Evolutionary conservation across 2,797 vertebrate genomes (phyloP), one percentile per base, ranked within the genome.

Genomic region (Petrocephalus sullivani): DNA sequence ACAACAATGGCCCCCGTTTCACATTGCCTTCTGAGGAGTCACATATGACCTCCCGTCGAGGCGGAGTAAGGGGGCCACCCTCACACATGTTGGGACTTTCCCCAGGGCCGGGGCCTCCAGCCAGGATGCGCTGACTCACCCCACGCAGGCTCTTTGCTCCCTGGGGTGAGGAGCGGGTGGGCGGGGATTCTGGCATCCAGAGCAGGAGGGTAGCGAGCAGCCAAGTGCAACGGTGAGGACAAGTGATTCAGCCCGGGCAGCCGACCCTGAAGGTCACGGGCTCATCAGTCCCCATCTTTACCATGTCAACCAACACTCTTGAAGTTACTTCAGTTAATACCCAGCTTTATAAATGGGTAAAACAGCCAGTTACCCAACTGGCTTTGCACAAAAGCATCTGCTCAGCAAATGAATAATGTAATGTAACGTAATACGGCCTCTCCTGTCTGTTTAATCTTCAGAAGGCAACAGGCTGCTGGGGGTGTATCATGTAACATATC

Each of bases 51-150:
- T 90, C 90, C 88, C 12, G 83, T 90, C 91, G 8, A 67, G 46
- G 23, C 14, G 82, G 10, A 33, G 82, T 82, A 89, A 92, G 56
- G 53, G 91, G 54, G 54, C 91, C 58, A 16, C 19, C 86, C 46
- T 49, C 9, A 87, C n/a, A 91, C 92, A 92, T 90, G 90, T 91
- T 91, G 93, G 93, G 93, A 93, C 93, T 93, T 92, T 94, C 94
- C 92, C 93, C 88, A 88, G 90, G 91, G 87, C 88, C 93, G 92
- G 87, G 90, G 91, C 91, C 93, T 91, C 91, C 92, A 93, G 90
- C 85, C 92, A 92, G 91, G 86, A 81, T 81, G 89, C 89, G 60
- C 86, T 94, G 94, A 95, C 91, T 94, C 94, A 95, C 91, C 90
- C 46, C 53, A 67, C 61, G 2, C 88, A 93, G 92, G 90, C 93